These are phyloP conservation scores for Noctilio leporinus DNA, from an alignment of 2,113 vertebrate species.

Conservation along the genomic window DNA sequence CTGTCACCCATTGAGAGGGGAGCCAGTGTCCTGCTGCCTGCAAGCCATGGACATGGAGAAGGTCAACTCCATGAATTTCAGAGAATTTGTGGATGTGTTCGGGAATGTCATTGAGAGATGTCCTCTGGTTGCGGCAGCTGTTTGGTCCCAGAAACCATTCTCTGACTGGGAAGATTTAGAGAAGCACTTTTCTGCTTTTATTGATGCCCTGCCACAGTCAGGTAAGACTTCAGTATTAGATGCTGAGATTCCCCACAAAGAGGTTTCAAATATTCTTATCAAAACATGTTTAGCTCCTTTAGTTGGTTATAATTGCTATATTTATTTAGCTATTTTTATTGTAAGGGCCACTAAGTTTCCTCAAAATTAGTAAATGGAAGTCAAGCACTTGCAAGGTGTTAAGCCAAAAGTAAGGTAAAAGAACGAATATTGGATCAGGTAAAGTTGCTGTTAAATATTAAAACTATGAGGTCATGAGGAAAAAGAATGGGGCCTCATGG, in stretches of 20 bases:
- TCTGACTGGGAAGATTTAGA: constrained; percentile 72
- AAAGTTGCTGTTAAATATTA: neutral
- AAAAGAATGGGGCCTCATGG: neutral
- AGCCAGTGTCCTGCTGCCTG: rapidly evolving
- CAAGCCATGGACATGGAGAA: constrained; percentile 77
- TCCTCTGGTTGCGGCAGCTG: constrained; percentile 81
- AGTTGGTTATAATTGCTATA: neutral
- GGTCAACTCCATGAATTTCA: constrained; percentile 81
- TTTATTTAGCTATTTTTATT: neutral
- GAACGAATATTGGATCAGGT: rapidly evolving
- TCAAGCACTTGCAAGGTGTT: neutral
- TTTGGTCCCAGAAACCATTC: constrained; percentile 84
- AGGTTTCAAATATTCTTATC: neutral
- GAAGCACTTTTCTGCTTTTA: constrained; percentile 77
- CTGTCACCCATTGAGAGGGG: neutral
- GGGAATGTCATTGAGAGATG: constrained; percentile 86
- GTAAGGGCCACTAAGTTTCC: neutral
- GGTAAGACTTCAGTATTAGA: constrained; percentile 69
- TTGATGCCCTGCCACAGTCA: constrained; percentile 80
- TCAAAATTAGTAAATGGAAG: neutral
- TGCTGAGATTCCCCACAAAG: neutral
- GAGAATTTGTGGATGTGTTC: constrained; percentile 84
- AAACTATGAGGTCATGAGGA: neutral
- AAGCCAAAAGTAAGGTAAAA: neutral
- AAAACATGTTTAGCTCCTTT: neutral